Percentiles rank a stretch among this genome's conserved stretches.
Conservation (phyloP, 2,113 vertebrate species). For the Cricetomys ansorgei region DNA sequence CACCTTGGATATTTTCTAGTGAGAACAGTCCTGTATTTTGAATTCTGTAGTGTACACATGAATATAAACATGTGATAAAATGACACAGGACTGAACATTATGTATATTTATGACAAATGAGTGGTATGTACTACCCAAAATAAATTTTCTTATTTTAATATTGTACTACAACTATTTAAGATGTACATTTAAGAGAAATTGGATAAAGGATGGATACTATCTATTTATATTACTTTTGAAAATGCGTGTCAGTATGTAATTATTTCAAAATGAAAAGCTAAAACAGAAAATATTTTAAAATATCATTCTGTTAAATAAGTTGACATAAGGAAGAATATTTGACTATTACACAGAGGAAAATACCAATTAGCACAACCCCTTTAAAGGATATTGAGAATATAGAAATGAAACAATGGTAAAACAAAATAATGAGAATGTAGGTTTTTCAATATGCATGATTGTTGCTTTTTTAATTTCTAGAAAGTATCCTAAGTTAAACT, state of each 20-base stretch:
- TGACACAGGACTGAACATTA: background rate
- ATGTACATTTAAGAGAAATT: background rate
- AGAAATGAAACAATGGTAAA: background rate
- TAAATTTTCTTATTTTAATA: background rate
- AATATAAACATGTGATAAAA: background rate
- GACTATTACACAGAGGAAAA: background rate
- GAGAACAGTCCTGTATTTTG: background rate
- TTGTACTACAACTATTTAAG: background rate
- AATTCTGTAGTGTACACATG: background rate
- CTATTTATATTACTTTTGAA: background rate
- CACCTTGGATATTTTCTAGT: background rate
- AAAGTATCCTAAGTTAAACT: background rate
- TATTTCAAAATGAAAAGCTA: conserved; percentile 1
- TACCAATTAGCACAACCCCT: background rate
- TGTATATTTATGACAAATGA: background rate
- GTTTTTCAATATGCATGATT: background rate
- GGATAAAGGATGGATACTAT: background rate
- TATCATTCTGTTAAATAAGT: background rate
- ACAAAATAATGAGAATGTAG: background rate
- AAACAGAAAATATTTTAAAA: conserved; percentile 6
- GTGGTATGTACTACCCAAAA: background rate
- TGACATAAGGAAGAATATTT: background rate
- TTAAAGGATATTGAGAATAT: background rate
- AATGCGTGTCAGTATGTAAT: background rate
- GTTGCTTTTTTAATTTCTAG: background rate